phyloP scores from a whole-genome alignment of 2,888 invertebrate species.

The Sphinx pinastri region DNA sequence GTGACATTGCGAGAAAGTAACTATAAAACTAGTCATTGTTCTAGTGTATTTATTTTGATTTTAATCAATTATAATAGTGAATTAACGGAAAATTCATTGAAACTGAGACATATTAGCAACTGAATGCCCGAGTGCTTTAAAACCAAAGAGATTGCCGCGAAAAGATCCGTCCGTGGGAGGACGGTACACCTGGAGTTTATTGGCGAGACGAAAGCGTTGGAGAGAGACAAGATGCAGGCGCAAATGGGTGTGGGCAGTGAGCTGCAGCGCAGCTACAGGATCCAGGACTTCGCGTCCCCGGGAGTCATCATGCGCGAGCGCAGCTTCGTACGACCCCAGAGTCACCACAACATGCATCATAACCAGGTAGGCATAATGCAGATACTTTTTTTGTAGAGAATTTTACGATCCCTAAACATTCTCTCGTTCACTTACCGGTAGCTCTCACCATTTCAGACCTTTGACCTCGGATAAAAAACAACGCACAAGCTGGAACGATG shows the following conservation, averaged over 20 bases:
- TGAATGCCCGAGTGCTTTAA: conserved; percentile 53
- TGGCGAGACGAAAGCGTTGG: conserved; percentile 23
- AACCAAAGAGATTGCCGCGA: conserved; percentile 59
- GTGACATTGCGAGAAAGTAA: conserved; percentile 69
- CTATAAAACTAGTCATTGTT: conserved; percentile 81
- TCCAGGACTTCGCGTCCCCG: conserved; percentile 82
- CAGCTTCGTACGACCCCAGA: conserved; percentile 87
- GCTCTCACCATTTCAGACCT: too few relatives aligned
- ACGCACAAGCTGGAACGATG: too few relatives aligned
- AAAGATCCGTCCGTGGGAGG: conserved; percentile 35
- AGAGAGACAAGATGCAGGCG: conserved; percentile 67
- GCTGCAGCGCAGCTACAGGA: conserved; percentile 79
- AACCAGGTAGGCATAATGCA: conserved; percentile 66
- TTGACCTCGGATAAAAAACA: too few relatives aligned
- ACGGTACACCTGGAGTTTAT: conserved; percentile 31
- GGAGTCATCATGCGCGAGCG: conserved; percentile 87
- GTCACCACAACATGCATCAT: conserved; percentile 83
- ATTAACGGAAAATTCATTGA: conserved; percentile 36
- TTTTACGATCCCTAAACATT: too few relatives aligned
- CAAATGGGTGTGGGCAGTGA: conserved; percentile 75
- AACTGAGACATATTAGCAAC: conserved; percentile 36
- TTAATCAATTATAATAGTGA: conserved; percentile 51
- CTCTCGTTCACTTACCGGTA: too few relatives aligned
- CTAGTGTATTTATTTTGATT: conserved; percentile 79
- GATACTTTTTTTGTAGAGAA: too few relatives aligned